Evolutionary conservation across 2,888 invertebrate species (phyloP).

Genomic region (Ophioninae sp.): DNA sequence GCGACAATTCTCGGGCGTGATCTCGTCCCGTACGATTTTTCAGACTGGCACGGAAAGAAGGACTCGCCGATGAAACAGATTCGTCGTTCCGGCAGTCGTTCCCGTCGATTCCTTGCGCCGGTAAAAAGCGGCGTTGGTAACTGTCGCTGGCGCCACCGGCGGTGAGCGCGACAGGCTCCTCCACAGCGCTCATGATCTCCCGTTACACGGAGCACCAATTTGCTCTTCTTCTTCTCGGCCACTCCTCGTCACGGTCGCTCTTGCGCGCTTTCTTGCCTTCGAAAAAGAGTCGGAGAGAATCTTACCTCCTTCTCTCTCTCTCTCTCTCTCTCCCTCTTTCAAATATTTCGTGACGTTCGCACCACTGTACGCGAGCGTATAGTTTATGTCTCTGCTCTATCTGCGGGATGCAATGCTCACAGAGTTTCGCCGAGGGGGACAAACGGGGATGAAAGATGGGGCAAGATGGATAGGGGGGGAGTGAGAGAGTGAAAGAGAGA

Average conservation of each 20-base stretch:
- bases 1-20: slow-evolving; percentile 82
- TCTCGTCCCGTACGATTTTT: slow-evolving; percentile 77
- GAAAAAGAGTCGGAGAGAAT: slow-evolving; percentile 25
- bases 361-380: slow-evolving; percentile 29
- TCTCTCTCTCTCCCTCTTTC: slow-evolving; percentile 24
- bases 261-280: slow-evolving; percentile 69
- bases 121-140: slow-evolving; percentile 56
- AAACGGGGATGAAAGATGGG: slow-evolving; percentile 36
- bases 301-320: slow-evolving; percentile 22
- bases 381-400: slow-evolving; percentile 38
- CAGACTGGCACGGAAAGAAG: slow-evolving; percentile 69
- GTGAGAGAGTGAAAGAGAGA: slow-evolving; percentile 38
- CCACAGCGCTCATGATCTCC: slow-evolving; percentile 82
- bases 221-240: slow-evolving; percentile 84
- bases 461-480: slow-evolving; percentile 22
- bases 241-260: slow-evolving; percentile 82
- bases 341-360: slow-evolving; percentile 30
- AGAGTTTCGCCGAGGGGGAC: slow-evolving; percentile 41
- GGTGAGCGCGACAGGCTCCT: slow-evolving; percentile 69
- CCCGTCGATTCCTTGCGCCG: slow-evolving; percentile 66
- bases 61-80: slow-evolving; percentile 33
- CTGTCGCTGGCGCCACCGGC: slow-evolving; percentile 66
- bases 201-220: slow-evolving; percentile 84
- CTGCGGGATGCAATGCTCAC: slow-evolving; percentile 35
- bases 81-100: slow-evolving; percentile 31